These are phyloP conservation scores for Microcebus griseorufus DNA, from an alignment of 2,113 vertebrate species.

Conservation along the genomic window DNA sequence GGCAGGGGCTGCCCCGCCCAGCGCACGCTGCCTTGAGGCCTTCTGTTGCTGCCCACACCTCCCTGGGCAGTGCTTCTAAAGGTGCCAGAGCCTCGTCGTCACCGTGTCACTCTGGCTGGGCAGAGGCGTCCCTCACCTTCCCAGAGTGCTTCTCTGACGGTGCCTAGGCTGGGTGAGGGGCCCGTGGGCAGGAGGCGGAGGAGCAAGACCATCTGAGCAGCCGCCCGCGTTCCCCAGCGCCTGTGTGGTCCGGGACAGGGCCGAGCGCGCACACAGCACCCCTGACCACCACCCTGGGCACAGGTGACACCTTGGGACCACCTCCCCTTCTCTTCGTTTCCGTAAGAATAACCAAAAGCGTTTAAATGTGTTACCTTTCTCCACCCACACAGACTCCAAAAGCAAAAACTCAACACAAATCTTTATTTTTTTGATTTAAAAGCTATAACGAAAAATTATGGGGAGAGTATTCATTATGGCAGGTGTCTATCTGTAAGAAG, in stretches of 20 bases:
- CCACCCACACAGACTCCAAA: slow-evolving; percentile 57
- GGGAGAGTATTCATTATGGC: slow-evolving; percentile 70
- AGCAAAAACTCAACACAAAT: slow-evolving; percentile 69
- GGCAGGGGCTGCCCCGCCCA: not conserved
- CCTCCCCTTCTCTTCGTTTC: slow-evolving; percentile 27
- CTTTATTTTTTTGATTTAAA: slow-evolving; percentile 83
- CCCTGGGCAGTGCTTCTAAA: slow-evolving; percentile 44
- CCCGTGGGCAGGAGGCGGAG: not conserved
- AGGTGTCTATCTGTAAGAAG: slow-evolving; percentile 76
- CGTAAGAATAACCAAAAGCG: slow-evolving; percentile 70
- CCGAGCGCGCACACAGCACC: not conserved
- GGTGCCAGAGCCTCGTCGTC: slow-evolving; percentile 63
- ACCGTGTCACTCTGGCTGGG: not conserved
- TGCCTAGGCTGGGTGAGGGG: not conserved
- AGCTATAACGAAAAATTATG: slow-evolving; percentile 67
- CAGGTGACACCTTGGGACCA: slow-evolving; percentile 37
- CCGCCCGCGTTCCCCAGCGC: not conserved
- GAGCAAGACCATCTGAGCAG: not conserved
- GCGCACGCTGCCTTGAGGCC: slow-evolving; percentile 23
- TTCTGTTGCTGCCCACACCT: slow-evolving; percentile 46
- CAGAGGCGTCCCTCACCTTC: not conserved
- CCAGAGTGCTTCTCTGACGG: not conserved
- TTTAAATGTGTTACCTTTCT: slow-evolving; percentile 53
- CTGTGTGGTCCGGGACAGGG: not conserved
- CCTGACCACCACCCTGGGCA: slow-evolving; percentile 7